Percentiles rank a stretch among this genome's conserved stretches.
phyloP scores from a whole-genome alignment of 1,140 invertebrate genomes.

The Cydia amplana region DNA sequence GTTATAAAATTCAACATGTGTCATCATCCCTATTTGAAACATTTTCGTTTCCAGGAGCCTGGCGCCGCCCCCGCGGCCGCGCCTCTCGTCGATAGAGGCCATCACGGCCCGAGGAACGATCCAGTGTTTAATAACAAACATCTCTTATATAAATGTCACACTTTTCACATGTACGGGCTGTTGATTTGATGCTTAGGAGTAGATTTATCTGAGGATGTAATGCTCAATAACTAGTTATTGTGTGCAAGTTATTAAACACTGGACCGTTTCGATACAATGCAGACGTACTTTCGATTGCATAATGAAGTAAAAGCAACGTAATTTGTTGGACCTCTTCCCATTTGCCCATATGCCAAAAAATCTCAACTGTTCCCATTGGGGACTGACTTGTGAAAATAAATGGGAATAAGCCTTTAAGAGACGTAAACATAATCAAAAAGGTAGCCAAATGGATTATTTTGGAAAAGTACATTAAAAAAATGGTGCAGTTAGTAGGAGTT shows the following conservation, averaged over 20 bases:
- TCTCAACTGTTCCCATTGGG: no score
- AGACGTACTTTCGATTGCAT: neutral
- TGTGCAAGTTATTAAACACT: neutral
- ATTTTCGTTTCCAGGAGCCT: neutral
- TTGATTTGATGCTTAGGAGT: no score
- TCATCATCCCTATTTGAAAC: no score
- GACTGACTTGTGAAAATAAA: no score
- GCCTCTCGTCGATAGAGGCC: constrained; percentile 5
- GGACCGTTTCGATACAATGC: neutral
- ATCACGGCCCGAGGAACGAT: neutral
- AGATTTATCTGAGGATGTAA: neutral
- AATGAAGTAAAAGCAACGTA: neutral
- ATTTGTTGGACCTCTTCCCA: no score
- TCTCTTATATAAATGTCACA: no score
- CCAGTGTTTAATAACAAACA: neutral
- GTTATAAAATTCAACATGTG: no score
- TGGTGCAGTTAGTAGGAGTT: neutral
- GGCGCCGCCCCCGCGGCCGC: constrained; percentile 26
- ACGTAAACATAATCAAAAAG: neutral
- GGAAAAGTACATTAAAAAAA: neutral
- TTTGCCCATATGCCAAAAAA: no score
- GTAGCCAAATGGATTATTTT: neutral
- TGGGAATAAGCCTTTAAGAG: no score
- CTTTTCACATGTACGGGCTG: no score
- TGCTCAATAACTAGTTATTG: constrained; percentile 2